Conservation (phyloP, 2,113 vertebrate genomes). For the Eira barbara region DNA sequence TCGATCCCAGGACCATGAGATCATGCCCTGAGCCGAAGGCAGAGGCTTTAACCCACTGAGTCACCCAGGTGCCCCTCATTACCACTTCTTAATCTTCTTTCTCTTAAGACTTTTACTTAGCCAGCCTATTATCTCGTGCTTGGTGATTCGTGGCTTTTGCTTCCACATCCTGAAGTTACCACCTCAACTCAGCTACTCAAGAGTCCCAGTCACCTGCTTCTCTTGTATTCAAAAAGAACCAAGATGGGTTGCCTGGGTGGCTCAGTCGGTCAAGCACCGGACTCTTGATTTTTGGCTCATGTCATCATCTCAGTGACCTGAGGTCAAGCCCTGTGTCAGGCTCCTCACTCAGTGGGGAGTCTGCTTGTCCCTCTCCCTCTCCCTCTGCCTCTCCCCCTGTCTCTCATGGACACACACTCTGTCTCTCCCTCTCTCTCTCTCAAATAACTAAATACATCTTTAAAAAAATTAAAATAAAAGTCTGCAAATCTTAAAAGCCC, state of each 20-base stretch:
- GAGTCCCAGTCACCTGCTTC: background rate
- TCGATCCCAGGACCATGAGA: too few relatives aligned
- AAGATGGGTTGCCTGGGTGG: background rate
- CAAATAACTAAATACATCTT: background rate
- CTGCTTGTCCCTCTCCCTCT: background rate
- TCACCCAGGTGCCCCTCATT: background rate
- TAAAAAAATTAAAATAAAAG: background rate
- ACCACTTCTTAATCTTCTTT: background rate
- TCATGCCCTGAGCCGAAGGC: too few relatives aligned
- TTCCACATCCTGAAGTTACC: background rate
- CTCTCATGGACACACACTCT: background rate
- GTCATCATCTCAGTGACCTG: background rate
- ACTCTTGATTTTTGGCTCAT: background rate
- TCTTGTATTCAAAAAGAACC: background rate
- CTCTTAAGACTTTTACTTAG: background rate
- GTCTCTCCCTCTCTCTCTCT: background rate
- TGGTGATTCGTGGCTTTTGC: background rate
- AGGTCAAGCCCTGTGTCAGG: rapidly evolving
- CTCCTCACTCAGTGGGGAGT: background rate
- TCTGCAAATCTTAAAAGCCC: background rate
- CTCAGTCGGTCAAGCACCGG: background rate
- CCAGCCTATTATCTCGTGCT: background rate
- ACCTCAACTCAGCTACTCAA: background rate
- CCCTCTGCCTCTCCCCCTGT: background rate
- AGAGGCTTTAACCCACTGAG: too few relatives aligned